Percentiles rank a stretch among this genome's conserved stretches.
Evolutionary conservation across 2,888 invertebrate species (phyloP).

Genomic region (Morpho deidamia): DNA sequence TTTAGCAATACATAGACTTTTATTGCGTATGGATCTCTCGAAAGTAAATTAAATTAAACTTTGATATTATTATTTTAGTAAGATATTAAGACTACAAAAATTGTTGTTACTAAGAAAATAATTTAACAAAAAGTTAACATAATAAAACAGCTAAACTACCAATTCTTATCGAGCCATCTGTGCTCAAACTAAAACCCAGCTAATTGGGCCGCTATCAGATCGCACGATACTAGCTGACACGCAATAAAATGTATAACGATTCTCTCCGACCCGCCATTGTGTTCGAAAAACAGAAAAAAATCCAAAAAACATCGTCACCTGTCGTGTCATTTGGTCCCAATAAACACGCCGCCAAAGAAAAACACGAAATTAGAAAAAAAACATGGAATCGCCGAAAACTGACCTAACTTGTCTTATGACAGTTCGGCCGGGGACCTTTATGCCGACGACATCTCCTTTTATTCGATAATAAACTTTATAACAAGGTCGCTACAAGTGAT

Average conservation of each 20-base stretch:
- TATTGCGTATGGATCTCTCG: too few relatives aligned
- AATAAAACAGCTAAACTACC: slow-evolving; percentile 18
- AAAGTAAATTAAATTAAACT: too few relatives aligned
- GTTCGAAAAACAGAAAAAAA: slow-evolving; percentile 23
- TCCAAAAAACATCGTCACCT: slow-evolving; percentile 69
- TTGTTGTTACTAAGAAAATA: neutral
- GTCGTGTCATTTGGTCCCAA: slow-evolving; percentile 77
- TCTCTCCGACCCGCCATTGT: slow-evolving; percentile 46
- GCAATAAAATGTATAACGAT: slow-evolving; percentile 75
- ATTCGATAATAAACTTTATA: slow-evolving; percentile 16
- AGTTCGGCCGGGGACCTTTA: slow-evolving; percentile 33
- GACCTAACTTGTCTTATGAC: slow-evolving; percentile 61
- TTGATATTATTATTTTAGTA: too few relatives aligned
- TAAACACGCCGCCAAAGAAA: slow-evolving; percentile 72
- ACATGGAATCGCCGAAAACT: slow-evolving; percentile 54
- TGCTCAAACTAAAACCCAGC: slow-evolving; percentile 47
- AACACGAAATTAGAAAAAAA: slow-evolving; percentile 62
- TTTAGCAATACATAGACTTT: too few relatives aligned
- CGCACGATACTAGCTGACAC: slow-evolving; percentile 52
- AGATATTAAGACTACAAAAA: too few relatives aligned
- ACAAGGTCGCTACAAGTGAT: slow-evolving; percentile 20
- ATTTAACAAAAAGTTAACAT: neutral
- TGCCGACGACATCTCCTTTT: neutral
- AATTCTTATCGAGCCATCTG: slow-evolving; percentile 61
- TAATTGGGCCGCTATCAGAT: slow-evolving; percentile 61